These are phyloP conservation scores for Rotaria macrura DNA, from an alignment of 2,888 invertebrate species.

Conservation along the genomic window DNA sequence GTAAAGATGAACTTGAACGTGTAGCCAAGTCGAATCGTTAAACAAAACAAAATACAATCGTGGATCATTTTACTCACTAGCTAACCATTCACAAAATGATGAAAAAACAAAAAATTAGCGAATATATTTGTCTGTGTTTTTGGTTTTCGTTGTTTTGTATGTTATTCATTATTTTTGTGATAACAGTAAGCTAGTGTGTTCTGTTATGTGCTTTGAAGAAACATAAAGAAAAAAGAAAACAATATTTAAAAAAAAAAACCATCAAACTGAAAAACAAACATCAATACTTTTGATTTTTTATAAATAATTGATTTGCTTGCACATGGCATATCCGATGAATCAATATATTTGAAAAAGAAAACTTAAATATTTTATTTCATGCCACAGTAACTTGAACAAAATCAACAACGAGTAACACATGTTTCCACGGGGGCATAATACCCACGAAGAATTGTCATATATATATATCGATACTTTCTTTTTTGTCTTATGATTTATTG, in stretches of 20 bases:
- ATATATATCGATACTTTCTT: no score
- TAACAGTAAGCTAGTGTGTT: background rate
- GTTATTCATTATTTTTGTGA: background rate
- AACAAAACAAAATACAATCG: conserved; percentile 47
- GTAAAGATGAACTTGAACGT: conserved; percentile 99
- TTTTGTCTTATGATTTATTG: no score
- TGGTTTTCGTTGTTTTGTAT: background rate
- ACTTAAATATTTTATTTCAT: no score
- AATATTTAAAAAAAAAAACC: background rate
- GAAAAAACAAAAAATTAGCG: background rate
- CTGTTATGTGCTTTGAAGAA: background rate
- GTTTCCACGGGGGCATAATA: no score
- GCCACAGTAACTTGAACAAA: no score
- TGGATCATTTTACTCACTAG: background rate
- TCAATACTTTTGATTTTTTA: no score
- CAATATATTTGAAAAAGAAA: no score
- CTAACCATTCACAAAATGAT: background rate
- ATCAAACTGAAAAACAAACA: background rate
- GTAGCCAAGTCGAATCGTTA: conserved; percentile 99
- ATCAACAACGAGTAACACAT: no score
- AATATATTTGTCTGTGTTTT: background rate
- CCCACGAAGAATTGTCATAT: no score
- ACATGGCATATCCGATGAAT: no score
- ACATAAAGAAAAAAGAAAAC: background rate
- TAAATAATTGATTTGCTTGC: no score